A percentile compares a stretch with the other conserved stretches of the same genome.
phyloP scores from a whole-genome alignment of 2,797 vertebrate species.

The Anolis apletophallus region DNA sequence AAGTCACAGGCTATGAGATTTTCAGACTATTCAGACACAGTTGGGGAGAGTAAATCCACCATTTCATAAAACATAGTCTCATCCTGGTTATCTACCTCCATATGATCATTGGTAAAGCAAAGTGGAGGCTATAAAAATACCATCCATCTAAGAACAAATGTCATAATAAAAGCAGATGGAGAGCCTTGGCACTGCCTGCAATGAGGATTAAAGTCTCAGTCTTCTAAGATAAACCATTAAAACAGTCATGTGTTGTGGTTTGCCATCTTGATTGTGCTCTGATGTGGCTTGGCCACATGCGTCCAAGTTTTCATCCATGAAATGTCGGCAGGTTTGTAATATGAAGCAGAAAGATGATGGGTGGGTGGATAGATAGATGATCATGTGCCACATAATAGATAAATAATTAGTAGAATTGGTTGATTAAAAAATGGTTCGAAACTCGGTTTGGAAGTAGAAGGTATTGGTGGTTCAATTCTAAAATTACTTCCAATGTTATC shows the following conservation, averaged over 20 bases:
- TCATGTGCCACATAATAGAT: background rate
- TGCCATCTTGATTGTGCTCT: no score
- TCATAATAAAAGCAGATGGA: conserved; percentile 77
- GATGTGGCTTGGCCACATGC: no score
- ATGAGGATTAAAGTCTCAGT: conserved; percentile 78
- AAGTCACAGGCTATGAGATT: conserved; percentile 34
- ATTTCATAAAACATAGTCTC: conserved; percentile 81
- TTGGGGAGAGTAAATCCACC: conserved; percentile 72
- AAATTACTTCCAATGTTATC: no score
- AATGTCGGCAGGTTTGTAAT: no score
- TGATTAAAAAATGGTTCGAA: no score
- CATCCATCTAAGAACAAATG: conserved; percentile 78
- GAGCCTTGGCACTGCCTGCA: conserved; percentile 61
- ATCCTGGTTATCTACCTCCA: conserved; percentile 76
- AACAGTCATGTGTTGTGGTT: conserved; percentile 67
- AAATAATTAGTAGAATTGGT: no score
- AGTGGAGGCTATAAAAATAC: conserved; percentile 79
- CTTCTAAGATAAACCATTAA: conserved; percentile 78
- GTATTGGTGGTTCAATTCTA: no score
- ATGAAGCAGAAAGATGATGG: no score
- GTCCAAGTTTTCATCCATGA: no score
- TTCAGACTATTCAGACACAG: conserved; percentile 64
- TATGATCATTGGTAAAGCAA: conserved; percentile 79
- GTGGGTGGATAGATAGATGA: background rate
- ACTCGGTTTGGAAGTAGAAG: no score